Base-by-base conservation (phyloP, 2,888 invertebrate genomes). In the Cybosia mesomella region DNA sequence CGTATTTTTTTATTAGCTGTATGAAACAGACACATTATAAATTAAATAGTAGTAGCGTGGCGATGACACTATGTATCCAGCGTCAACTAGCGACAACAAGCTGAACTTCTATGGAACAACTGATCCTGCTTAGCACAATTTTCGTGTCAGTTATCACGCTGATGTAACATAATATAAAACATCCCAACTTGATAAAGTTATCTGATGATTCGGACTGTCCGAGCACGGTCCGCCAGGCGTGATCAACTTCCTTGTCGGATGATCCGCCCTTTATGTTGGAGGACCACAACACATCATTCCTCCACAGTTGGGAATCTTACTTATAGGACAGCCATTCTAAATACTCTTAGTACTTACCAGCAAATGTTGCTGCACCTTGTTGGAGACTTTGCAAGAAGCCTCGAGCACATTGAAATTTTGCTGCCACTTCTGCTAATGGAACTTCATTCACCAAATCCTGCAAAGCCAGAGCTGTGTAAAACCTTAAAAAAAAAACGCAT, bases 381-480 rank as follows among this genome's bases (percentile, higher is more conserved):
- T 99, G 99, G 36, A 99, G 95, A 68, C 98, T 97, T 93, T 99
- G 99, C 28, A 99, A 92, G 91, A 98, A 96, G 18, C 99, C 99
- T 66, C 99, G 96, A 67, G 97, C 97, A 84, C 98, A 98, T 80
- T 96, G 97, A 88, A 97, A 99, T 89, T 98, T 99, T 13, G 88
- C 87, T n/a, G 98, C 97, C 0, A 99, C 98, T 66, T 96, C 95
- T 67, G 95, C 95, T 63, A 99, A 94, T 5, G 98, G 97, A 39
- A 97, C 96, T 95, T 99, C 99, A 87, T 98, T 98, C 0, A 99
- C 98, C 73, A 99, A 95, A 87, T 99, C 99, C 90, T 98, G 97
- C 68, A 99, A 95, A 0, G 98, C 98, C 69, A 99, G 92, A 0
- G 99, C 97, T 36, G 98, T 97, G 86, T 97, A 98, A 92, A 98